phyloP scores from a whole-genome alignment of 2,113 vertebrate species.

The Rhombomys opimus region DNA sequence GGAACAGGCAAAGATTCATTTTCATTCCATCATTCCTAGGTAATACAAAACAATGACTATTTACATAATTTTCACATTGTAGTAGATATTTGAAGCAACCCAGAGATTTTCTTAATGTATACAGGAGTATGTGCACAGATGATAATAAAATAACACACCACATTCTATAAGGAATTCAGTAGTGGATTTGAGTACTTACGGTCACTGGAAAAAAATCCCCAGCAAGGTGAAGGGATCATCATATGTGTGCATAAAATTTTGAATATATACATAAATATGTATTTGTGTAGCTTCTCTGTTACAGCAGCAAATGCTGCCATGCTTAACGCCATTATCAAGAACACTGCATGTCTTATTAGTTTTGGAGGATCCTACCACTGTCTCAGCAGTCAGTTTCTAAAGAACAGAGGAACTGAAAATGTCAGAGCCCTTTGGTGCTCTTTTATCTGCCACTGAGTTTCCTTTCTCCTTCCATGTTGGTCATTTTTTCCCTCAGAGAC shows the following conservation, averaged over 20 bases:
- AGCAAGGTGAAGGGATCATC: background rate
- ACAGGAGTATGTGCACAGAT: background rate
- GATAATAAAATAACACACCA: background rate
- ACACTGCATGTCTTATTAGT: background rate
- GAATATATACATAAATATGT: background rate
- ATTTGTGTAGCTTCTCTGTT: background rate
- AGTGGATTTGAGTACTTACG: too few relatives aligned
- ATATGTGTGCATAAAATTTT: background rate
- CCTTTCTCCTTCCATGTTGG: background rate
- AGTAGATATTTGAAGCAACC: background rate
- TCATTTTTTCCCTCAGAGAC: background rate
- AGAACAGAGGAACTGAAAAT: background rate
- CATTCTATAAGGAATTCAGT: background rate
- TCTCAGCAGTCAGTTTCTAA: constrained; percentile 15
- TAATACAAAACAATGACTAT: background rate
- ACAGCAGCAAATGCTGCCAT: background rate
- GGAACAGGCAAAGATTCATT: background rate
- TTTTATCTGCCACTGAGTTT: background rate
- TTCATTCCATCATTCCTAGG: background rate
- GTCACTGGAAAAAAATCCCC: background rate
- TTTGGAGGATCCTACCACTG: background rate
- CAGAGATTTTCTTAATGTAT: background rate
- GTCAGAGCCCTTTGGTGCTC: background rate
- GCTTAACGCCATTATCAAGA: background rate
- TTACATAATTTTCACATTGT: background rate